Percentiles rank a stretch among this genome's conserved stretches.
phyloP scores from a whole-genome alignment of 2,888 invertebrate species.

The Homarus gammarus region DNA sequence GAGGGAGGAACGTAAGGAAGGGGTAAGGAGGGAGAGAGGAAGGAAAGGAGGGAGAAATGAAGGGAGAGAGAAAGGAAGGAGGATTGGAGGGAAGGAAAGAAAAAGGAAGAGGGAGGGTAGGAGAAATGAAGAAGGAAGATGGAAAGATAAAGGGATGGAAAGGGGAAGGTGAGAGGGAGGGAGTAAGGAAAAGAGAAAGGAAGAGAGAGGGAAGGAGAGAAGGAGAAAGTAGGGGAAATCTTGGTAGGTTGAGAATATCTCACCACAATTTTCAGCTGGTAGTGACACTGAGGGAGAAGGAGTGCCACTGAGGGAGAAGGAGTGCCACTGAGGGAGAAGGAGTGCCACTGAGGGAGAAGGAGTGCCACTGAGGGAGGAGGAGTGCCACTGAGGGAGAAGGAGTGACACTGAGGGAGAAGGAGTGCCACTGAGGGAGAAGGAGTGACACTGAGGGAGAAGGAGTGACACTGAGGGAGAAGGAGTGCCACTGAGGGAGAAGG shows the following conservation, averaged over 20 bases:
- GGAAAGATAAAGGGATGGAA: not conserved
- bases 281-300: not conserved
- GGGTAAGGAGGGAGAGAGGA: not conserved
- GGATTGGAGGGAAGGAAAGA: not conserved
- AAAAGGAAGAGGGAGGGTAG: not conserved
- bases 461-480: too few species aligned
- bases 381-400: too few species aligned
- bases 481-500: too few species aligned
- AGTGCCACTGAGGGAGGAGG: too few species aligned
- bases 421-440: too few species aligned
- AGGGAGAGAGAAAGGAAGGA: not conserved
- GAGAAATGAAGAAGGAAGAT: not conserved
- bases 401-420: too few species aligned
- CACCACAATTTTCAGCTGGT: constrained; percentile 24
- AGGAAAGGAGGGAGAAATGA: not conserved
- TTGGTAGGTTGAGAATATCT: not conserved
- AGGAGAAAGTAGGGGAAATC: not conserved
- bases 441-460: too few species aligned
- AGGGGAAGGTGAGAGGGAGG: not conserved
- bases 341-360: too few species aligned
- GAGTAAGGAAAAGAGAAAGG: too few species aligned
- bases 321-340: not conserved
- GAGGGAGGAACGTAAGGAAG: not conserved
- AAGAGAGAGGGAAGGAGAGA: not conserved
- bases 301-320: too few species aligned